These are phyloP conservation scores for Bombus fervidus DNA, from an alignment of 1,140 invertebrate genomes.

Conservation along the genomic window DNA sequence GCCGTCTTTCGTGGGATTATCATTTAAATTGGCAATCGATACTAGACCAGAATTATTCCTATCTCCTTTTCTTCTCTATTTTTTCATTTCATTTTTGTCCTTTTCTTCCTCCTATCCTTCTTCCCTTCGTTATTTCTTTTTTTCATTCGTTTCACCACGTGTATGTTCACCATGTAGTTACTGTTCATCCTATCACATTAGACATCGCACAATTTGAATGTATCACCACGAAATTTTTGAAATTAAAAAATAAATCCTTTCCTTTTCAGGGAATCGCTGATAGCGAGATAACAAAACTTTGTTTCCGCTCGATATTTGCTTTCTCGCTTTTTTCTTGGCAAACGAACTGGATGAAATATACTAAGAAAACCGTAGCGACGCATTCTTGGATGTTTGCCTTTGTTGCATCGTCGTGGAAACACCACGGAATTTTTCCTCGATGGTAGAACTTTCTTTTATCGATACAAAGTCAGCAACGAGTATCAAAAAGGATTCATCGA, in stretches of 20 bases:
- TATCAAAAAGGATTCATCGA: not conserved
- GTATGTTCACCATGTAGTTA: slow-evolving; percentile 27
- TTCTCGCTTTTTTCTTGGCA: not conserved
- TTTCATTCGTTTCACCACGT: too few species aligned
- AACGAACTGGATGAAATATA: not conserved
- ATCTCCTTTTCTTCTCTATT: not conserved
- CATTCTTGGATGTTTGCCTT: not conserved
- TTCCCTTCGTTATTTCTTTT: not conserved
- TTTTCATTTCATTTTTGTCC: not conserved
- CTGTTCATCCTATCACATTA: slow-evolving; percentile 47
- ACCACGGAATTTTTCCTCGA: not conserved
- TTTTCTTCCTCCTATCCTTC: not conserved
- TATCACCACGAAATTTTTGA: slow-evolving; percentile 23
- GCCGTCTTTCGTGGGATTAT: slow-evolving; percentile 47
- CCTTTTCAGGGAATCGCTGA: not conserved
- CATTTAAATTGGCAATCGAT: slow-evolving; percentile 63
- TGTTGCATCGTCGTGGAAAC: not conserved
- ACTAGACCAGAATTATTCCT: slow-evolving; percentile 45
- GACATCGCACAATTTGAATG: slow-evolving; percentile 26
- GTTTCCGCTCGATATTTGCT: not conserved
- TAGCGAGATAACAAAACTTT: not conserved
- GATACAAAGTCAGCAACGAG: not conserved
- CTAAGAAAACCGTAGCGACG: not conserved
- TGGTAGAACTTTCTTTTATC: not conserved
- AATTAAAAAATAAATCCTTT: slow-evolving; percentile 34